Evolutionary conservation across 92 coral and sea anemone species (phyloP).

Genomic region (Actinostola sp.): DNA sequence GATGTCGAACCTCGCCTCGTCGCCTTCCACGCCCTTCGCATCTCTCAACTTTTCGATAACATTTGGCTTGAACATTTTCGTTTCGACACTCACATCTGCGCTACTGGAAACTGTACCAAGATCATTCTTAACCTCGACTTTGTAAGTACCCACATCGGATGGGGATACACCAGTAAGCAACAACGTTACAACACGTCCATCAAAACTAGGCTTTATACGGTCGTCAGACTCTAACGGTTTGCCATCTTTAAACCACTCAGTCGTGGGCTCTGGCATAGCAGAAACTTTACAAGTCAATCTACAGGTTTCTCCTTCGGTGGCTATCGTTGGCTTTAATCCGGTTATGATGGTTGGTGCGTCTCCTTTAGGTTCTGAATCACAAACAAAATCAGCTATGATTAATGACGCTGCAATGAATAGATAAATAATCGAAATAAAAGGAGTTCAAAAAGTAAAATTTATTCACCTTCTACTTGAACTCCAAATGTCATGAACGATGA

Average conservation of each 20-base stretch:
- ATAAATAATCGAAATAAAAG: background rate
- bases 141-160: slow-evolving; percentile 80
- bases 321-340: slow-evolving; percentile 58
- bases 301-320: slow-evolving; percentile 69
- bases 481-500: slow-evolving; percentile 49
- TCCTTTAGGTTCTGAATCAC: slow-evolving; percentile 65
- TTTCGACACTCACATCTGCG: slow-evolving; percentile 59
- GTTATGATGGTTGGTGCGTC: slow-evolving; percentile 64
- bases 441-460: background rate
- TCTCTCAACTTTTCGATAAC: slow-evolving; percentile 76
- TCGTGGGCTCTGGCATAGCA: slow-evolving; percentile 57
- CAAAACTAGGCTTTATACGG: slow-evolving; percentile 66
- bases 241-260: slow-evolving; percentile 82
- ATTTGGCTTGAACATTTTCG: slow-evolving; percentile 62
- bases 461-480: slow-evolving; percentile 40
- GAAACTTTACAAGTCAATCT: slow-evolving; percentile 66
- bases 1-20: slow-evolving; percentile 72
- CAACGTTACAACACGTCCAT: slow-evolving; percentile 57
- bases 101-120: slow-evolving; percentile 69
- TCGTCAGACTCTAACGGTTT: slow-evolving; percentile 60
- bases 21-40: slow-evolving; percentile 71
- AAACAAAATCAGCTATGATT: background rate
- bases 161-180: slow-evolving; percentile 56
- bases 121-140: slow-evolving; percentile 65
- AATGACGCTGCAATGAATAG: background rate